phyloP scores from a whole-genome alignment of 2,113 vertebrate species.

The Alethe diademata region DNA sequence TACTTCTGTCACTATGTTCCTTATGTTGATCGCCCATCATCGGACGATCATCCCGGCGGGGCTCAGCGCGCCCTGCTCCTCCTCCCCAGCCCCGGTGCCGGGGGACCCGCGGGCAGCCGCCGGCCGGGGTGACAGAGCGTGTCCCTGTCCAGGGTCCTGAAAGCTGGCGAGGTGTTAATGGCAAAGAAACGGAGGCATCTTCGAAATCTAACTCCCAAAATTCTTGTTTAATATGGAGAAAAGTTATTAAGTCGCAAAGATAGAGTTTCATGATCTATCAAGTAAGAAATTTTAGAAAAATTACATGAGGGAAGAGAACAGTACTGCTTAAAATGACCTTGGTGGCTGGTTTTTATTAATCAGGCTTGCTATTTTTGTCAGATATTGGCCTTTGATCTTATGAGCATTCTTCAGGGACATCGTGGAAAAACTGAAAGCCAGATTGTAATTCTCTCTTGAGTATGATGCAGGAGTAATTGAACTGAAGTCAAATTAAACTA shows the following conservation, averaged over 20 bases:
- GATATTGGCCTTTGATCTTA: conserved; percentile 33
- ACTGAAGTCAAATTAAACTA: conserved; percentile 49
- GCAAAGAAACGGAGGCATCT: not conserved
- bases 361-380: conserved; percentile 35
- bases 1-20: not conserved
- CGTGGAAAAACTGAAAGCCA: not conserved
- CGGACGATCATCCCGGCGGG: not conserved
- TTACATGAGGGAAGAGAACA: not conserved
- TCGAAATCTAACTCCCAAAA: not conserved
- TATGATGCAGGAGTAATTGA: conserved; percentile 51
- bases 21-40: not conserved
- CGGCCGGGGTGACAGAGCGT: rapidly evolving
- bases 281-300: not conserved
- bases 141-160: conserved; percentile 75
- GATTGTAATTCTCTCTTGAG: conserved; percentile 16
- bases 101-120: rapidly evolving
- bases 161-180: not conserved
- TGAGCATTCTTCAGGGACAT: not conserved
- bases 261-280: not conserved
- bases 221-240: conserved; percentile 12
- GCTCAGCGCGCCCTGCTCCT: rapidly evolving
- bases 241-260: not conserved
- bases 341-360: conserved; percentile 17
- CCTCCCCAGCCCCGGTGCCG: rapidly evolving
- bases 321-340: not conserved